Evolutionary conservation across 1,140 invertebrate species (phyloP).

Genomic region (Cydia amplana): DNA sequence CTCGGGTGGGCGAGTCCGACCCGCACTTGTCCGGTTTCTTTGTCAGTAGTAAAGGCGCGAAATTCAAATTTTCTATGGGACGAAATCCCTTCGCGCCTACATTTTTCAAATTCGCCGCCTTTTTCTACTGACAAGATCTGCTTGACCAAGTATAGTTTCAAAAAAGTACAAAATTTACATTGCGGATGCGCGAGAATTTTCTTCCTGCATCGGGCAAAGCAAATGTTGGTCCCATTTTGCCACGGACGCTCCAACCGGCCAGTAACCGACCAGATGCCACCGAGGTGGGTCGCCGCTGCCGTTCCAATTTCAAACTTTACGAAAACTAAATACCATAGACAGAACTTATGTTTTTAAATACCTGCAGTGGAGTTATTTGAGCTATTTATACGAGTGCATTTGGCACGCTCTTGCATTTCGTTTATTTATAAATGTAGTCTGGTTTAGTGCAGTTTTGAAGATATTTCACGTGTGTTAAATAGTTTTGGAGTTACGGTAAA

Average conservation of each 20-base stretch:
- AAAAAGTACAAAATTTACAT: not conserved
- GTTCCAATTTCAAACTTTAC: conserved; percentile 12
- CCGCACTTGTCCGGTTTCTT: no score
- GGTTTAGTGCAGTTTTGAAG: conserved; percentile 6
- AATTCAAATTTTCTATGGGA: no score
- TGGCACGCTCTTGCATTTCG: conserved; percentile 1
- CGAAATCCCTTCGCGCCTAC: no score
- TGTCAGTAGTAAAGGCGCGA: no score
- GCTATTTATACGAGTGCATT: not conserved
- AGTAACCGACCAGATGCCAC: not conserved
- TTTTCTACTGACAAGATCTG: no score
- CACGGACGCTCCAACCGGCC: not conserved
- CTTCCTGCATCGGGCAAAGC: not conserved
- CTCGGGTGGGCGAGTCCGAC: no score
- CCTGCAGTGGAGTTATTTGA: not conserved
- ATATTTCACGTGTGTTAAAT: not conserved
- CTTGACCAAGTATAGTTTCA: not conserved
- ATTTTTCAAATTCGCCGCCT: no score
- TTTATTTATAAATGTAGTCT: not conserved
- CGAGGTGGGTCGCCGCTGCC: not conserved
- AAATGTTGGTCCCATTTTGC: conserved; percentile 4
- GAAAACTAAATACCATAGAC: conserved; percentile 11
- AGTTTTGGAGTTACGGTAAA: not conserved
- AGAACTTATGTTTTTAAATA: conserved; percentile 8
- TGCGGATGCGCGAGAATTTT: conserved; percentile 18